Percentiles rank a stretch among this genome's conserved stretches.
Evolutionary conservation across 1,140 invertebrate genomes (phyloP).

Genomic region (Camponotus pennsylvanicus): DNA sequence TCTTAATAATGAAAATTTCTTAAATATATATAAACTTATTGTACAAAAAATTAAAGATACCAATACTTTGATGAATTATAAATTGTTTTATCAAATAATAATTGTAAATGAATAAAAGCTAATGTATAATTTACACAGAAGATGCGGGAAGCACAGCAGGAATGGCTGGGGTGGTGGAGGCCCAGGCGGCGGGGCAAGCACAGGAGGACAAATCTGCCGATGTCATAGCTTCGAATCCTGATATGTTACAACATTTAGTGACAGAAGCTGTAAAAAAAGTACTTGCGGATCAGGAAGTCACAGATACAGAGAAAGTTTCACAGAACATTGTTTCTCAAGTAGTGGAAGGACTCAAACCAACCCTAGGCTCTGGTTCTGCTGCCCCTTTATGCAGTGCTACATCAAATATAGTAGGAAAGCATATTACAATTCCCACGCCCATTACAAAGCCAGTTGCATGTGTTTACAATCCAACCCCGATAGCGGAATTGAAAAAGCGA

Average conservation of each 20-base stretch:
- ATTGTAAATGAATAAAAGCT: background rate
- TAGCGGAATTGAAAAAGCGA: constrained; percentile 87
- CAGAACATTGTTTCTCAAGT: constrained; percentile 84
- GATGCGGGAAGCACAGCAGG: constrained; percentile 67
- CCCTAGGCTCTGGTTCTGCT: constrained; percentile 73
- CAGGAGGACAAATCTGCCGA: constrained; percentile 55
- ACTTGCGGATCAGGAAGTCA: constrained; percentile 81
- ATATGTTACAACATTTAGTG: constrained; percentile 84
- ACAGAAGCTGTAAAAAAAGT: constrained; percentile 86
- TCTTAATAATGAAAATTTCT: background rate
- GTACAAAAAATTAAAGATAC: background rate
- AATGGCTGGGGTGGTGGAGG: constrained; percentile 50
- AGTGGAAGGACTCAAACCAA: constrained; percentile 83
- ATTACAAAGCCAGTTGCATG: constrained; percentile 73
- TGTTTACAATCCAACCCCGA: constrained; percentile 89
- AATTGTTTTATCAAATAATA: background rate
- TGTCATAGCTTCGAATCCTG: constrained; percentile 66
- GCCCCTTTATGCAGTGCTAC: constrained; percentile 42
- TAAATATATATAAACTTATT: background rate
- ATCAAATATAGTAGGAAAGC: constrained; percentile 61
- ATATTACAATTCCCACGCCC: constrained; percentile 65
- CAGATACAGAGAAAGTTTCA: constrained; percentile 80
- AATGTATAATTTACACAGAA: constrained; percentile 59
- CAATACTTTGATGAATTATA: background rate
- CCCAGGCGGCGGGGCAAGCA: constrained; percentile 59